phyloP scores from a whole-genome alignment of 2,113 vertebrate species.

The Clinocottus analis region DNA sequence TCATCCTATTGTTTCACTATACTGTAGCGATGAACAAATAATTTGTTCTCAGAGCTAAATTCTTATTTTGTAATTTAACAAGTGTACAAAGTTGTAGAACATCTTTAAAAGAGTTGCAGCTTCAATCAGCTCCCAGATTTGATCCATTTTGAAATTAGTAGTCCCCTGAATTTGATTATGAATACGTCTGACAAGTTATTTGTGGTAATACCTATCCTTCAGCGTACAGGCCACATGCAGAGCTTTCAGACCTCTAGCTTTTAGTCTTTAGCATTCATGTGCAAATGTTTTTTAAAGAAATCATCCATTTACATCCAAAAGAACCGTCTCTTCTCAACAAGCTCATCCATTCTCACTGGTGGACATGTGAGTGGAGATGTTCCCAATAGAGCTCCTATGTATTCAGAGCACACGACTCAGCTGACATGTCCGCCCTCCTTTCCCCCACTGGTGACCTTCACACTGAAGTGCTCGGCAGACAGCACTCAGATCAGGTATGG shows the following conservation, averaged over 20 bases:
- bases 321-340: slow-evolving; percentile 4
- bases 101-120: neutral
- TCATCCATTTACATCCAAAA: slow-evolving; percentile 10
- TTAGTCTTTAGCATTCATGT: neutral
- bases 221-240: neutral
- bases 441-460: slow-evolving; percentile 73
- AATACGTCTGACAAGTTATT: neutral
- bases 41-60: neutral
- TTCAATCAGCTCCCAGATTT: neutral
- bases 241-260: neutral
- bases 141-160: neutral
- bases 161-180: neutral
- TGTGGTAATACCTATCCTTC: neutral
- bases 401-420: slow-evolving; percentile 61
- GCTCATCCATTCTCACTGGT: neutral
- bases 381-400: slow-evolving; percentile 51
- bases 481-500: slow-evolving; percentile 73
- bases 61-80: neutral
- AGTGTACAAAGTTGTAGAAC: neutral
- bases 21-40: neutral
- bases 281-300: slow-evolving; percentile 12
- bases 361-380: slow-evolving; percentile 45
- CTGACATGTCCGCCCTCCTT: slow-evolving; percentile 49
- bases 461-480: slow-evolving; percentile 57
- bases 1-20: neutral